These are phyloP conservation scores for Meghimatium bilineatum DNA, from an alignment of 2,888 invertebrate genomes.

Conservation along the genomic window DNA sequence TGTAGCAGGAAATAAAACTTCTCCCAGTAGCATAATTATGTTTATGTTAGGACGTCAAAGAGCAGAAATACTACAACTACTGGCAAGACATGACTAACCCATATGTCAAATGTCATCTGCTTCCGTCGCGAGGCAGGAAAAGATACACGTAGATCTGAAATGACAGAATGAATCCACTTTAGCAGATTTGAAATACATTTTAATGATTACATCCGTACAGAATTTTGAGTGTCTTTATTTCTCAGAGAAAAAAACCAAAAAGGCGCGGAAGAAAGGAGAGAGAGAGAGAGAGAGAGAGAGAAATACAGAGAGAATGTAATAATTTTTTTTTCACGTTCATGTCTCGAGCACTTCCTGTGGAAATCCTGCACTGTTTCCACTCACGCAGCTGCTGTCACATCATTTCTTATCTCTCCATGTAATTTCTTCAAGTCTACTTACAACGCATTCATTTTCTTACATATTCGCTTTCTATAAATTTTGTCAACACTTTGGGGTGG, in stretches of 20 bases:
- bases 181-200: not conserved
- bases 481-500: too few species aligned
- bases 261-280: too few species aligned
- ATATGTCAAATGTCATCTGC: constrained; percentile 15
- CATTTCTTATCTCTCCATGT: not conserved
- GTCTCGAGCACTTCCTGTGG: not conserved
- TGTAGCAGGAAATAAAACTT: too few species aligned
- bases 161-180: not conserved
- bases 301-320: not conserved
- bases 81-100: not conserved
- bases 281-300: not conserved
- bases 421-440: too few species aligned
- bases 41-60: too few species aligned
- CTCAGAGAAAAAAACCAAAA: too few species aligned
- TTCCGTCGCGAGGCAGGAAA: not conserved
- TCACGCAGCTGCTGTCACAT: not conserved
- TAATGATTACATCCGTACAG: not conserved
- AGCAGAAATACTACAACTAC: not conserved
- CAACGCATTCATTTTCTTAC: too few species aligned
- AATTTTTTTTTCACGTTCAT: too few species aligned
- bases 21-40: too few species aligned
- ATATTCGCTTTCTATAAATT: too few species aligned
- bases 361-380: not conserved
- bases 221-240: not conserved
- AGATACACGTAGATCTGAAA: not conserved